These are phyloP conservation scores for Erebia epiphron DNA, from an alignment of 2,888 invertebrate genomes.

Conservation along the genomic window DNA sequence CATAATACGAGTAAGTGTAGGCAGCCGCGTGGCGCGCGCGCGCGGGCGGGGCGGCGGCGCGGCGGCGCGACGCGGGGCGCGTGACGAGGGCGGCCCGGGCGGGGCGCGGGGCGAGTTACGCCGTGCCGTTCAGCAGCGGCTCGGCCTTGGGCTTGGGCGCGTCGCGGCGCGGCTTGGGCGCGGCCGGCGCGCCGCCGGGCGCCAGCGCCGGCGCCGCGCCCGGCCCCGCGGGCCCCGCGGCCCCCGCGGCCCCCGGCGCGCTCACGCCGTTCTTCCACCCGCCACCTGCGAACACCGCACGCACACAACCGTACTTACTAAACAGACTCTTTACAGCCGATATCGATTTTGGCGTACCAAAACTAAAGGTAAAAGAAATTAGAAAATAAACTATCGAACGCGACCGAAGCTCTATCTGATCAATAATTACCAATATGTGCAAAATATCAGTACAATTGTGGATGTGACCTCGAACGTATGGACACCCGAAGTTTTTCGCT, in stretches of 20 bases:
- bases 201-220: constrained; percentile 45
- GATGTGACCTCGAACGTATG: too few species aligned
- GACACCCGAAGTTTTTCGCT: too few species aligned
- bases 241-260: constrained; percentile 40
- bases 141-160: constrained; percentile 83
- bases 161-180: constrained; percentile 60
- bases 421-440: too few species aligned
- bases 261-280: constrained; percentile 75
- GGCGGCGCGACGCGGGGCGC: constrained; percentile 27
- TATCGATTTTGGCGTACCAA: background rate
- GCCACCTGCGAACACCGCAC: constrained; percentile 55
- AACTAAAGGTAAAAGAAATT: background rate
- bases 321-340: background rate
- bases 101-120: constrained; percentile 58
- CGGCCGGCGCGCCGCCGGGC: constrained; percentile 39
- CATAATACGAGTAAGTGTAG: constrained; percentile 77
- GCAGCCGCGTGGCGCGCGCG: constrained; percentile 38
- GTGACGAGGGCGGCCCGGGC: constrained; percentile 30
- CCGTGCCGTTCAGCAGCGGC: constrained; percentile 86
- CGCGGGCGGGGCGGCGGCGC: constrained; percentile 38
- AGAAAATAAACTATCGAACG: too few species aligned
- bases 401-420: too few species aligned
- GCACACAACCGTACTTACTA: background rate
- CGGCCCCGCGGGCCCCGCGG: constrained; percentile 50
- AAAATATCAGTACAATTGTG: too few species aligned